Evolutionary conservation across 2,113 vertebrate genomes (phyloP).

Genomic region (Lasiurus cinereus): DNA sequence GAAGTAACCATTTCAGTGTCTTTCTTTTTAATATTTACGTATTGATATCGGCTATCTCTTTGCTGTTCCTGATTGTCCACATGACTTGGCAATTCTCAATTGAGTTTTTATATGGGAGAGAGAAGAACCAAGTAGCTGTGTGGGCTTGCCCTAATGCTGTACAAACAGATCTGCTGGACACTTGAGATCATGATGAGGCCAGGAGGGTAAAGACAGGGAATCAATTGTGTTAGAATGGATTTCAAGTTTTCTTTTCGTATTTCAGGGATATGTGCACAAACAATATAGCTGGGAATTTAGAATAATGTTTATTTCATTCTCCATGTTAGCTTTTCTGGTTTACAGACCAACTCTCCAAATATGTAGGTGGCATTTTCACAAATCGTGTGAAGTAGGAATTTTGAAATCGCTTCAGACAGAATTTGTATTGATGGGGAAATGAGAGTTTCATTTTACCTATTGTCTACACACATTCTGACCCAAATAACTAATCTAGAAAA

Average conservation of each 20-base stretch:
- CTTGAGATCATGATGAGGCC: neutral
- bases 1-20: neutral
- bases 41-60: neutral
- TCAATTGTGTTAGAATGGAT: neutral
- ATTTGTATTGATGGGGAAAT: neutral
- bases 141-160: neutral
- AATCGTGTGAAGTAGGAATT: neutral
- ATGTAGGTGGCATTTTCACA: neutral
- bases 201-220: neutral
- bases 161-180: neutral
- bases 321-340: neutral
- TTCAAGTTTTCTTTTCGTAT: neutral
- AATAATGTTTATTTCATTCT: neutral
- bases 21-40: neutral
- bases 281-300: neutral
- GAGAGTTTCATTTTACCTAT: neutral
- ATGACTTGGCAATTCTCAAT: neutral
- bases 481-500: slow-evolving; percentile 29
- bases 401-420: neutral
- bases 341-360: neutral
- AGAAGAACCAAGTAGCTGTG: neutral
- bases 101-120: neutral
- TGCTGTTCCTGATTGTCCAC: neutral
- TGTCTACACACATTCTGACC: slow-evolving; percentile 48
- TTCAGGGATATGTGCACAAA: neutral